Evolutionary conservation across 2,113 vertebrate species (phyloP).

Genomic region (Paramormyrops kingsleyae): DNA sequence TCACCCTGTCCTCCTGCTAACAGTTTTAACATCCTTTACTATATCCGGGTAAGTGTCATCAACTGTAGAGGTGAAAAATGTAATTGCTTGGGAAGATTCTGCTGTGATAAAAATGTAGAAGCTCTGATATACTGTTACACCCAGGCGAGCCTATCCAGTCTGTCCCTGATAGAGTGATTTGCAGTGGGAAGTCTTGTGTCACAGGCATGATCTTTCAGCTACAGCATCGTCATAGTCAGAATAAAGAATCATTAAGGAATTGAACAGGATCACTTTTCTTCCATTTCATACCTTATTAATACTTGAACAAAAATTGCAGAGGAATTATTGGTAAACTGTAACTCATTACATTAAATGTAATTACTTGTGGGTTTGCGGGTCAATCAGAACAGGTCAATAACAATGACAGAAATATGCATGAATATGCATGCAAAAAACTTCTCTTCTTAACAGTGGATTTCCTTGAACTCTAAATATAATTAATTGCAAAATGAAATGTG

Average conservation of each 20-base stretch:
- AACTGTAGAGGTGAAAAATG: not conserved
- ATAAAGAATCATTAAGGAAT: not conserved
- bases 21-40: not conserved
- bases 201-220: not conserved
- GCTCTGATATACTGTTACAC: not conserved
- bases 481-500: not conserved
- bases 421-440: not conserved
- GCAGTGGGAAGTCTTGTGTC: not conserved
- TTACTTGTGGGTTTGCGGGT: not conserved
- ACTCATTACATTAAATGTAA: conserved; percentile 1
- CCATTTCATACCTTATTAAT: conserved; percentile 15
- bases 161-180: not conserved
- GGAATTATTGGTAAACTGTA: not conserved
- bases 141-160: not conserved
- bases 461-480: not conserved
- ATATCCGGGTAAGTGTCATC: not conserved
- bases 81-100: not conserved
- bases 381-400: not conserved
- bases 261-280: not conserved
- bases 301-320: not conserved
- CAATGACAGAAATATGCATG: not conserved
- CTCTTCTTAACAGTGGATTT: not conserved
- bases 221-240: not conserved
- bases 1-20: not conserved
- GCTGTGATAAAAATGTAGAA: not conserved